These are phyloP conservation scores for Trissolcus japonicus DNA, from an alignment of 2,888 invertebrate genomes.

Conservation along the genomic window DNA sequence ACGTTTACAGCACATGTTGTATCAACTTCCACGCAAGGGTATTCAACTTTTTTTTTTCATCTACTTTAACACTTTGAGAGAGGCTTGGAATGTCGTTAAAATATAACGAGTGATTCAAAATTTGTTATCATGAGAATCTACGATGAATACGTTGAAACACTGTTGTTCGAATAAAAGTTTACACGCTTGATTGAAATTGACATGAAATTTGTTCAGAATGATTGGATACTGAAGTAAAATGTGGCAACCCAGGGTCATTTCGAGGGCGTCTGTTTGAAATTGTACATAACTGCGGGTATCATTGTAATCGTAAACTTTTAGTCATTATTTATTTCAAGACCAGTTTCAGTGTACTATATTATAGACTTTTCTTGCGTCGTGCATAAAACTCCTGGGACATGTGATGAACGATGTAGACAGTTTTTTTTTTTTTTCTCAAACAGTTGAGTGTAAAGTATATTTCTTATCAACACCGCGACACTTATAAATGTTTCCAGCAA, in stretches of 20 bases:
- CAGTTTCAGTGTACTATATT: neutral
- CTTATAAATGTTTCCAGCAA: neutral
- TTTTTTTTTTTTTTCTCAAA: neutral
- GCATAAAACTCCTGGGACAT: no score
- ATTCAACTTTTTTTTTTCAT: no score
- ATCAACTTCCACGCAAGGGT: neutral
- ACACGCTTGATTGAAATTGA: no score
- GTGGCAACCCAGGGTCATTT: conserved; percentile 28
- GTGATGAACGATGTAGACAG: no score
- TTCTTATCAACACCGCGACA: conserved; percentile 17
- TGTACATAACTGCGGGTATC: no score
- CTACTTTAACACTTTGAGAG: no score
- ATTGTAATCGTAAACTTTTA: neutral
- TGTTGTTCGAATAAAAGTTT: no score
- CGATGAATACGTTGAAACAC: no score
- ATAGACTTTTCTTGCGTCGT: conserved; percentile 11
- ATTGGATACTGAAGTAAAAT: neutral
- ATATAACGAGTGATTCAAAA: no score
- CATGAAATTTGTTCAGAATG: no score
- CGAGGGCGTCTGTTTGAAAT: conserved; percentile 4
- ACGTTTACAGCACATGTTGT: conserved; percentile 12
- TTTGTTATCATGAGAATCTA: no score
- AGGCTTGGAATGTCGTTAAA: no score
- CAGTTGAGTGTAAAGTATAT: conserved; percentile 12
- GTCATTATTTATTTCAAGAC: conserved; percentile 22